Evolutionary conservation across 1,140 invertebrate genomes (phyloP), one percentile per base, ranked within the genome.

Genomic region (Leptopilina boulardi): DNA sequence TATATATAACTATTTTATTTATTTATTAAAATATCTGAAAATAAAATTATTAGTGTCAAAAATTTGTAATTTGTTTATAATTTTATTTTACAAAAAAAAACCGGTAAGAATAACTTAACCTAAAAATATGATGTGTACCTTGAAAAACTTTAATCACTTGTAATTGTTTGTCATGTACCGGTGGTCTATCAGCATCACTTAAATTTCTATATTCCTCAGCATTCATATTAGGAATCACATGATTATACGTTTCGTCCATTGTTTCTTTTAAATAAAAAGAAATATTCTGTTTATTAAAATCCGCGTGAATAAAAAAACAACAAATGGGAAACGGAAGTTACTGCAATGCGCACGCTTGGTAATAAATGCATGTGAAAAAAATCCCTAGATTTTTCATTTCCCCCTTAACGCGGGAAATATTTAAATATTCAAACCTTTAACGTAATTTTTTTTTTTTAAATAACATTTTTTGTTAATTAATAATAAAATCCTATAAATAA

Each of bases 161-260:
- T 19, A 90, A 80, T 71, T 89, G 82, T 73, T 87, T 89, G 41
- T 86, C 81, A 38, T 70, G 56, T 15, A 80, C 15, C 0, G 80
- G 59, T 10, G 79, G 74, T 38, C 82, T 79, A 74, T 89, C 83
- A 3, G 77, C 76, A 1, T 75, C n/a, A n/a, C 77, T 73, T 44
- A 87, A 79, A 75, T 87, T 87, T 77, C 87, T 85, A 44, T 89
- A 89, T 44, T 82, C 66, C 15, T 87, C 84, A 0, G 86, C 83
- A 78, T 88, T 89, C 71, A 81, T 76, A 73, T 87, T 88, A 0
- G 87, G 83, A 56, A 81, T 47, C 0, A 82, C 30, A 21, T 75
- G 78, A 54, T 73, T 38, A 72, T 77, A 13, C 9, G 19, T 23
- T 23, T 73, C 6, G 3, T 80, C 77, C 81, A 82, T 82, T 71